Evolutionary conservation across 1,140 invertebrate genomes (phyloP), one percentile per base, ranked within the genome.

Genomic region (Druon quercuslanigerum): DNA sequence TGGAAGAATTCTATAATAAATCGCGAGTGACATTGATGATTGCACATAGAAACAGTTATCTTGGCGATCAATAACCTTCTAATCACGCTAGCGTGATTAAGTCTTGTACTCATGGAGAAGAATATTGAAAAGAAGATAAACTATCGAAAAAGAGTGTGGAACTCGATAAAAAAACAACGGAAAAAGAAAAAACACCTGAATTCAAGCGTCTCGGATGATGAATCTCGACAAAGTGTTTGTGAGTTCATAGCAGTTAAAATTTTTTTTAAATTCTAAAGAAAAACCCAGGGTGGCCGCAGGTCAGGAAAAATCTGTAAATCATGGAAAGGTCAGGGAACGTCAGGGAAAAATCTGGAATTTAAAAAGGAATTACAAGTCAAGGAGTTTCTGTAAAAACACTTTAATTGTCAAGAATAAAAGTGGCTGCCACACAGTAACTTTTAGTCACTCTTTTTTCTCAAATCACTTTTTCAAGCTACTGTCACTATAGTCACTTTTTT

Each of bases 141-240:
- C 46, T 89, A 89, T 76, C 89, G 88, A 75, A 33, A 33, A 33
- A 88, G 86, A 71, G 88, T 92, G 75, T 92, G 91, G 91, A 90
- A 90, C 71, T 89, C 90, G 0, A 89, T 92, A 5, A 33, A 33
- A 51, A 77, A 89, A n/a, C 80, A 87, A 14, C 86, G 90, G 13
- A 92, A 88, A 73, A 91, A 90, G 81, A 91, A 66, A 66, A 66
- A 66, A n/a, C 33, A n/a, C 9, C 33, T 66, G 33, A 33, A 66
- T 66, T 40, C n/a, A n/a, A 66, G 60, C 46, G 60, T n/a, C 33
- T 40, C 16, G 13, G 14, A 2, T 46, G 16, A n/a, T 40, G 60
- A 66, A 16, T 66, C 14, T 0, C 25, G 13, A 14, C 12, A 66
- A 40, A 66, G n/a, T 66, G n/a, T 8, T 66, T 66, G 60, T 66